phyloP scores from a whole-genome alignment of 2,797 vertebrate genomes.

The Rhinoraja longicauda region DNA sequence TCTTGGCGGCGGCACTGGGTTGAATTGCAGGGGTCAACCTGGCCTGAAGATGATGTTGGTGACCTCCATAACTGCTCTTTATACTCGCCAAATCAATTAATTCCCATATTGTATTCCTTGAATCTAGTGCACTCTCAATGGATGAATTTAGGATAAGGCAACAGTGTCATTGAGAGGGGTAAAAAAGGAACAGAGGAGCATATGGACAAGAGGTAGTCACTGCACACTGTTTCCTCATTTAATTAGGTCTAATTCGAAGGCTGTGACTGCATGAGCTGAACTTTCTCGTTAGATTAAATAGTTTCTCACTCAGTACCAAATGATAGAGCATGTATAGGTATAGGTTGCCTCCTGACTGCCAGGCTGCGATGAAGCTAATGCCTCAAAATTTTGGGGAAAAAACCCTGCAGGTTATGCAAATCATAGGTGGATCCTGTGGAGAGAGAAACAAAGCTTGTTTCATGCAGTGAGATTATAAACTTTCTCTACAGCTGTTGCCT shows the following conservation, averaged over 20 bases:
- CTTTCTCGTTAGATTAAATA: neutral
- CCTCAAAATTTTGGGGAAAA: neutral
- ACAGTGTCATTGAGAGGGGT: neutral
- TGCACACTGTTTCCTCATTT: neutral
- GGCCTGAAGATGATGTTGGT: no score
- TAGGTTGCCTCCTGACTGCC: neutral
- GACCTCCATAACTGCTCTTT: neutral
- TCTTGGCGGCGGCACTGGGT: no score
- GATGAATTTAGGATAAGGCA: neutral
- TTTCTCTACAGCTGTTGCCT: no score
- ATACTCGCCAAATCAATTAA: neutral
- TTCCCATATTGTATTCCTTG: neutral
- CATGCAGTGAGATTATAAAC: no score
- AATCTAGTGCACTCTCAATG: neutral
- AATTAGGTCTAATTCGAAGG: neutral
- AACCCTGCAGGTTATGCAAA: neutral
- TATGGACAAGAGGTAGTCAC: neutral
- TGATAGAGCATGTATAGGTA: neutral
- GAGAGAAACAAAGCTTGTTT: no score
- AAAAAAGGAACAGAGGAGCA: neutral
- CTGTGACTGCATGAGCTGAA: neutral
- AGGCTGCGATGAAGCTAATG: neutral
- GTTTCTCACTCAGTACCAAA: neutral
- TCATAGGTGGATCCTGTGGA: neutral
- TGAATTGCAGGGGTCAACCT: no score